Evolutionary conservation across 2,113 vertebrate species (phyloP), one percentile per base, ranked within the genome.

Genomic region (Tyto alba): DNA sequence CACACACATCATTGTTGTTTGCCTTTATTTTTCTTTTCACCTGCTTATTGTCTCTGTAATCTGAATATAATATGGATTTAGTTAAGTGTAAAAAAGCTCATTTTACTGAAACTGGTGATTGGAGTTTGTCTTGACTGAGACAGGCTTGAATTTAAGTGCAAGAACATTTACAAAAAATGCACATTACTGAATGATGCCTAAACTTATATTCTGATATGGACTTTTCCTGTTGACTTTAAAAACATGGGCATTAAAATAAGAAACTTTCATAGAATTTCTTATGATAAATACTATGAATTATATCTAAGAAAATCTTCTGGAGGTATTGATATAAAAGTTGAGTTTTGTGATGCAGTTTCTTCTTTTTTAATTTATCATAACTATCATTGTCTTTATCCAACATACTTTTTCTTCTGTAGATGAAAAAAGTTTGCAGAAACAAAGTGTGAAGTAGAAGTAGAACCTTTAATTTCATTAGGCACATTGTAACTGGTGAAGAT

Each of bases 401-500:
- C 74, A 40, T 14, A 50, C 52, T 87, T 74, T 92, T 94, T 85
- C 91, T 77, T 95, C 96, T 90, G 64, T 88, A 96, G 91, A 75
- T 97, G 89, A 94, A 95, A 92, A 96, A 97, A 96, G 95, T 97
- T 96, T 97, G 91, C 87, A 92, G 71, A 90, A 96, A 96, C 89
- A 92, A 97, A 96, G 94, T 38, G 1, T 92, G 95, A 97, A 95
- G 92, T 95, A 96, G 91, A 95, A 85, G 84, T 57, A 85, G 95
- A 85, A 80, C 93, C 97, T 91, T 98, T 98, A 98, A 98, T 99
- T 99, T 98, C 98, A 98, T 99, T 99, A 99, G 98, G 97, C 98
- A 97, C 94, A 63, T 97, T 97, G 98, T 98, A 99, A 98, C 98
- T 97, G 98, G 96, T 91, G 96, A 98, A 98, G 98, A 99, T 99